Base-by-base conservation (phyloP, 2,797 vertebrate species). In the Channa striata region DNA sequence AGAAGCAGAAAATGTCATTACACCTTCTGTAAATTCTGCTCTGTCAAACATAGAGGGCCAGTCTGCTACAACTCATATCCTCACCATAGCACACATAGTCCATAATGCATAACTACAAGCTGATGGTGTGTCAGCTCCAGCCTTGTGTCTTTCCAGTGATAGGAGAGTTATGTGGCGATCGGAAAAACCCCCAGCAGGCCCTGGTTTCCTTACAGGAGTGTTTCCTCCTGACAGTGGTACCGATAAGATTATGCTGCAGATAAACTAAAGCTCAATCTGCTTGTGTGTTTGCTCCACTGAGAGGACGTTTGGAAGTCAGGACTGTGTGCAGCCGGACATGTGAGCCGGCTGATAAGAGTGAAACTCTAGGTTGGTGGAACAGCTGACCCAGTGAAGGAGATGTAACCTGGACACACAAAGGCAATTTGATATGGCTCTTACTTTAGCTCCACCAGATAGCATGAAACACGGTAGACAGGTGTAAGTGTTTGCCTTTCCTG, bases 291-390 rank as follows among this genome's bases (percentile, higher is more conserved):
- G 48, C 37, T 40, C 16, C 43, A 33, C 20, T 4, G 16, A 64
- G 40, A 63, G 66, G 51, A 79, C 60, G 75, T 74, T 57, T 59
- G 62, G 61, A 70, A 79, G 76, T 70, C 60, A 44, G 65, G 66
- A 49, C 62, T 11, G 63, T 60, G 77, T 44, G 59, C 60, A 46
- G 43, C 42, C 36, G 46, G 87, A 89, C 78, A 92, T 82, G 82
- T 85, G 90, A 93, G 78, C 67, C 63, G 34, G 64, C 74, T 73
- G 90, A 93, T 92, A 90, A 88, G 85, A 78, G 68, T 89, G 93
- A 93, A 92, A 94, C 89, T 81, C 74, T 75, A 91, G 86, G 79
- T 89, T 84, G 72, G 76, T 73, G 51, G 79, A 88, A 78, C 73
- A 86, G 68, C 36, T 52, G 40, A 73, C 77, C 50, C 66, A 78